Evolutionary conservation across 2,888 invertebrate species (phyloP).

Genomic region (Trissoscelio sp.): DNA sequence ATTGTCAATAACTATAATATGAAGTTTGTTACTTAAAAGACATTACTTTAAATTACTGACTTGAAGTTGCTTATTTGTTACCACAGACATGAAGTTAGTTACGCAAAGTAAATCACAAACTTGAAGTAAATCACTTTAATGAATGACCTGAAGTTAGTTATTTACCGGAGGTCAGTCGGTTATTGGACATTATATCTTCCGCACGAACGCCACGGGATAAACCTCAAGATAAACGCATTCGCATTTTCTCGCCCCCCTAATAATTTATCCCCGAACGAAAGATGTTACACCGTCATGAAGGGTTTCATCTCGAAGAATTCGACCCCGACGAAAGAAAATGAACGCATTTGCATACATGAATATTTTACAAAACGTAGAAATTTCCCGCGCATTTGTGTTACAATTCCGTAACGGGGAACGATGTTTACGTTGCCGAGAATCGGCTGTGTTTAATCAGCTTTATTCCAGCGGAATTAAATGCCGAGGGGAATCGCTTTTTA

Average conservation of each 20-base stretch:
- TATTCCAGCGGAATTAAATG: slow-evolving; percentile 43
- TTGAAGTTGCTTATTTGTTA: no score
- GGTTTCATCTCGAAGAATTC: slow-evolving; percentile 36
- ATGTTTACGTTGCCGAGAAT: slow-evolving; percentile 45
- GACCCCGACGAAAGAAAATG: slow-evolving; percentile 57
- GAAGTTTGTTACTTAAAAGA: no score
- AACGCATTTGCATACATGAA: slow-evolving; percentile 67
- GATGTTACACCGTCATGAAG: slow-evolving; percentile 59
- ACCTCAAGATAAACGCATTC: slow-evolving; percentile 55
- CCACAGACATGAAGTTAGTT: no score
- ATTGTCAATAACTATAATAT: no score
- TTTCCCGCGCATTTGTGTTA: slow-evolving; percentile 45
- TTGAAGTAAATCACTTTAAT: no score
- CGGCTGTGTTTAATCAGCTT: slow-evolving; percentile 50
- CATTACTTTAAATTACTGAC: no score
- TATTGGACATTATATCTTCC: slow-evolving; percentile 65
- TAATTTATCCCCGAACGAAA: slow-evolving; percentile 61
- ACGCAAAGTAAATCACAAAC: no score
- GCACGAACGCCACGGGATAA: slow-evolving; percentile 43
- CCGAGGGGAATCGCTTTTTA: slow-evolving; percentile 19
- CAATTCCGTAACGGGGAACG: slow-evolving; percentile 26
- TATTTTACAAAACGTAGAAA: slow-evolving; percentile 49
- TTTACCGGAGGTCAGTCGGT: slow-evolving; percentile 33
- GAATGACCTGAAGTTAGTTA: no score
- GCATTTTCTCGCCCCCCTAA: slow-evolving; percentile 55